Percentiles rank a stretch among this genome's conserved stretches.
Evolutionary conservation across 1,140 invertebrate species (phyloP).

Genomic region (Conus ventricosus): DNA sequence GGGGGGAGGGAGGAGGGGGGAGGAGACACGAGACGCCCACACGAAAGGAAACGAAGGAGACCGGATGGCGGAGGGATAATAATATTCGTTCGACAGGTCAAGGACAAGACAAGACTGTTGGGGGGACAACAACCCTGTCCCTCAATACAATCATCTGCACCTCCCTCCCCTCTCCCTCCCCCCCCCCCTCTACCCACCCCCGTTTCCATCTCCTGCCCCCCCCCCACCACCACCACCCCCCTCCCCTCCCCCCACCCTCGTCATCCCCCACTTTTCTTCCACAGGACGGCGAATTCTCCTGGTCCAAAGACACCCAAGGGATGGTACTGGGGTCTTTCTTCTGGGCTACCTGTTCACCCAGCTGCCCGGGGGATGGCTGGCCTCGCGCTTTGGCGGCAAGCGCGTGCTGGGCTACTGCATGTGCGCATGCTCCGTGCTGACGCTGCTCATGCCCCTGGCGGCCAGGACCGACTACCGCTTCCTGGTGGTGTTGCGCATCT

Average conservation of each 20-base stretch:
- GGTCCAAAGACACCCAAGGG: slow-evolving; percentile 70
- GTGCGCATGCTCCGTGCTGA: slow-evolving; percentile 58
- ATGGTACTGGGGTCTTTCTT: slow-evolving; percentile 71
- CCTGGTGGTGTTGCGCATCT: slow-evolving; percentile 65
- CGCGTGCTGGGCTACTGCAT: slow-evolving; percentile 65
- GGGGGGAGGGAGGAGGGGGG: too few relatives aligned
- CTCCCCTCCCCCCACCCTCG: background rate
- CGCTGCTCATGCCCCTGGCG: slow-evolving; percentile 69
- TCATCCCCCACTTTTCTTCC: background rate
- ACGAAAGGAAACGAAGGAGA: too few relatives aligned
- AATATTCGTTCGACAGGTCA: too few relatives aligned
- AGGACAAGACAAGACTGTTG: too few relatives aligned
- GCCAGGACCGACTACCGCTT: slow-evolving; percentile 58
- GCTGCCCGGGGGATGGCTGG: slow-evolving; percentile 65
- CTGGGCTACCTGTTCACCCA: slow-evolving; percentile 72
- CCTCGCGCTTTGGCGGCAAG: slow-evolving; percentile 70
- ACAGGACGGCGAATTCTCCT: slow-evolving; percentile 68
- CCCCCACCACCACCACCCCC: background rate
- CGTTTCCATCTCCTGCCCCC: background rate
- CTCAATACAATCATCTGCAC: too few relatives aligned
- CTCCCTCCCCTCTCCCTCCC: too few relatives aligned
- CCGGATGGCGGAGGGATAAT: too few relatives aligned
- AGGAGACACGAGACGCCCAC: too few relatives aligned
- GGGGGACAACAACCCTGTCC: too few relatives aligned
- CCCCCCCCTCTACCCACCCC: too few relatives aligned